Evolutionary conservation across 1,140 invertebrate genomes (phyloP).

Genomic region (Bombus confusus): DNA sequence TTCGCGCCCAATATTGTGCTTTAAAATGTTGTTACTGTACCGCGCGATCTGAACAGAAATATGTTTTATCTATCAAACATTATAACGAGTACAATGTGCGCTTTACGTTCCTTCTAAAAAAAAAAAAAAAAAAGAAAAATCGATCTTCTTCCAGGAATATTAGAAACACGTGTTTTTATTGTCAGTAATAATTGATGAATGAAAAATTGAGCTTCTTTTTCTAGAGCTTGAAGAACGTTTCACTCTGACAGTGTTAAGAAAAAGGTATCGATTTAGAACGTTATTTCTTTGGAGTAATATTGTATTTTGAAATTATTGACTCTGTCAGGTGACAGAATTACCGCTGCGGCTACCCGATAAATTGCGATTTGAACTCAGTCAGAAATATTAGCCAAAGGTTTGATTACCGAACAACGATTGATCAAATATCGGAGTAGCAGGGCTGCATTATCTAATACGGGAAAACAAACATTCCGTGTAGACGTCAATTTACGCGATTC

Average conservation of each 20-base stretch:
- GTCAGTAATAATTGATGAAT: neutral
- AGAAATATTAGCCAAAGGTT: neutral
- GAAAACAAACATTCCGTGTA: slow-evolving; percentile 17
- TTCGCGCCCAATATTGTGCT: neutral
- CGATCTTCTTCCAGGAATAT: too few species aligned
- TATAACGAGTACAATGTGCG: too few species aligned
- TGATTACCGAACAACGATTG: slow-evolving; percentile 4
- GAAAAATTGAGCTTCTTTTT: neutral
- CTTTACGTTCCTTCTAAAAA: too few species aligned
- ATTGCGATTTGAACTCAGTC: neutral
- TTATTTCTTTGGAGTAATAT: neutral
- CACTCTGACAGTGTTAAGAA: neutral
- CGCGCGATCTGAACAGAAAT: too few species aligned
- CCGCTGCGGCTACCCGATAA: neutral
- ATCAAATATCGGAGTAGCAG: slow-evolving; percentile 13
- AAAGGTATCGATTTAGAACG: neutral
- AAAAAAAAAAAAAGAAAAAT: too few species aligned
- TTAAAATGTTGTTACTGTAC: neutral
- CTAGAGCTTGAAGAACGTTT: too few species aligned
- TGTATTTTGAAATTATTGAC: neutral
- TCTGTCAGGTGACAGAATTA: neutral
- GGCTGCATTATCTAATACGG: neutral
- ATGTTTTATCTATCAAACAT: too few species aligned
- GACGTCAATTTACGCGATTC: slow-evolving; percentile 24
- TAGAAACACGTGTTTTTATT: neutral